Base-by-base conservation (phyloP, 2,888 invertebrate genomes). In the Griposia aprilina region DNA sequence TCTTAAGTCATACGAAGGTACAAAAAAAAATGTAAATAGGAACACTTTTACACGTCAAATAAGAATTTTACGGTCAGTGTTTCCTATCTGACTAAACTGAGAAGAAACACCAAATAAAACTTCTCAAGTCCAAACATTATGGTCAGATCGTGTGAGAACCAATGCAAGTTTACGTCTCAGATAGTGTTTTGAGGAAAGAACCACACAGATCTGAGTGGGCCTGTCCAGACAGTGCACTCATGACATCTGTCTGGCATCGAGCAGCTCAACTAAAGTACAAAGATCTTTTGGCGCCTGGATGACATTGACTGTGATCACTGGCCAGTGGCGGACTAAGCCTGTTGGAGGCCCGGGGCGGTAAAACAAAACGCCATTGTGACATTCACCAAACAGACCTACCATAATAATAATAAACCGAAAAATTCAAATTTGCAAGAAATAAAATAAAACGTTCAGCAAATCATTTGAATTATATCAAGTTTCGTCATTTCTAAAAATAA, bases 401-500 rank as follows among this genome's bases (percentile, higher is more conserved):
- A 52, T 23, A 17, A 52, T 17, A 26, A n/a, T 48, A 13, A 62
- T 17, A 0, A 45, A 20, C 6, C 15, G 1, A 36, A 20, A 63
- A 17, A 23, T 8, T 23, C 0, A 13, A 45, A 48, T 36, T 7
- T 17, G 63, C 52, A 63, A 55, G 55, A 45, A 45, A 78, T 78
- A 17, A 50, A 65, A 30, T 52, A 0, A 57, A n/a, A 30, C n/a
- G 11, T 17, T 17, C 20, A 5, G 15, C 7, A 52, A 30, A 45
- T 17, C 30, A 55, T 78, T 45, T 7, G 11, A 36, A 30, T 67
- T 36, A 55, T 36, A 55, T 36, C 11, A 68, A 36, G 11, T 30
- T 26, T 55, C 50, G 30, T 80, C 50, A 63, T 72, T 50, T 30
- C 55, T 72, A 80, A 65, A 80, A 78, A 71, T 63, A 80, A 4